Percentiles rank a stretch among this genome's conserved stretches.
phyloP scores from a whole-genome alignment of 2,797 vertebrate genomes.

The Etheostoma perlongum region DNA sequence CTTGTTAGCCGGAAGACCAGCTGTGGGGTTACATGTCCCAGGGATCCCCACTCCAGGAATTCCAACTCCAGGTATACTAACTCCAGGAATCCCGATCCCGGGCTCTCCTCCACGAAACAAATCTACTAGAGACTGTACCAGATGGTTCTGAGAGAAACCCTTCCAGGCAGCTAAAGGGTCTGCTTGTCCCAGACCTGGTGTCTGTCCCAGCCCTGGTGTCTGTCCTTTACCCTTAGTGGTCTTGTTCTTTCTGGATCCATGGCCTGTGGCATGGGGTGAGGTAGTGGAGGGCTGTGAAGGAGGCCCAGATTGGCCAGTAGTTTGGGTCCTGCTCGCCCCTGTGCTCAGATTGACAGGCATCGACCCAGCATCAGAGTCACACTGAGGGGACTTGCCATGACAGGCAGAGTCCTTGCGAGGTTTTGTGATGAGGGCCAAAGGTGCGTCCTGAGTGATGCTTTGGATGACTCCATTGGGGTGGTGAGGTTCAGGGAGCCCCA shows the following conservation, averaged over 20 bases:
- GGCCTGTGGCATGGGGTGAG: constrained; percentile 88
- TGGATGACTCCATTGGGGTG: constrained; percentile 97
- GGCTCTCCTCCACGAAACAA: constrained; percentile 93
- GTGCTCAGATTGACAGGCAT: constrained; percentile 94
- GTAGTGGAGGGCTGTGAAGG: constrained; percentile 84
- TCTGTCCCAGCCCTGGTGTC: constrained; percentile 63
- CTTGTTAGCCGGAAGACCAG: constrained; percentile 91
- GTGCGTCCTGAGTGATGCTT: constrained; percentile 96
- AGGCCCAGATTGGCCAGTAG: constrained; percentile 74
- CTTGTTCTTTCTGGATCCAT: constrained; percentile 93
- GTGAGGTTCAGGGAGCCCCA: constrained; percentile 89
- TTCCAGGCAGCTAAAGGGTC: constrained; percentile 86
- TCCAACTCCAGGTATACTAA: constrained; percentile 80
- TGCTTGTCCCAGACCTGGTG: constrained; percentile 64
- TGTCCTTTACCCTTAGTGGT: constrained; percentile 81
- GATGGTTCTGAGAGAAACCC: constrained; percentile 89
- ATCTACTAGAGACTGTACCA: constrained; percentile 91
- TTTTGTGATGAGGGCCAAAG: constrained; percentile 97
- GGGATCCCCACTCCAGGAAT: constrained; percentile 81
- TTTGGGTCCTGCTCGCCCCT: constrained; percentile 88
- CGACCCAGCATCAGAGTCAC: constrained; percentile 78
- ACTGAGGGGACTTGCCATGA: constrained; percentile 87
- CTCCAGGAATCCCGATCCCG: constrained; percentile 82
- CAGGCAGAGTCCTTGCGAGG: constrained; percentile 85
- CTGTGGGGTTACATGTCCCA: constrained; percentile 77